These are phyloP conservation scores for Tyto alba DNA, from an alignment of 2,113 vertebrate genomes.

Conservation along the genomic window DNA sequence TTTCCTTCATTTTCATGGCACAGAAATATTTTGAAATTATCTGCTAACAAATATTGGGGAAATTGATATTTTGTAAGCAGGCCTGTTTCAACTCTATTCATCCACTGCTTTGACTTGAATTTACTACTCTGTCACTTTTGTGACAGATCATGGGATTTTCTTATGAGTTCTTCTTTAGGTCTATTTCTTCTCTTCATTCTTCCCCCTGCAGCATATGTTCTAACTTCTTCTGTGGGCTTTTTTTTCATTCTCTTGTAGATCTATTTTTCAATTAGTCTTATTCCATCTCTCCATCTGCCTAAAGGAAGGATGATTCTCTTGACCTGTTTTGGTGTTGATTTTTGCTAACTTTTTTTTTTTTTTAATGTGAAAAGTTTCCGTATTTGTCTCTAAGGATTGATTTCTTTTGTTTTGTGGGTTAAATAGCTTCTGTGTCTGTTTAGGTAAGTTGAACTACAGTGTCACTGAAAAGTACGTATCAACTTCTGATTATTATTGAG, in stretches of 20 bases:
- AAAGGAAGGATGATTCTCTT: neutral
- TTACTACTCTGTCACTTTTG: neutral
- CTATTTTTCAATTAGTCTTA: neutral
- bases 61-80: neutral
- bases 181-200: neutral
- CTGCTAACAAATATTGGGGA: neutral
- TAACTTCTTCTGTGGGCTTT: neutral
- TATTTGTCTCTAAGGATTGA: neutral
- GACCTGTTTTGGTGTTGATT: neutral
- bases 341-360: neutral
- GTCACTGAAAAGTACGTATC: neutral
- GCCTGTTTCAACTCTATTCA: neutral
- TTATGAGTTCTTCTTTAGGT: neutral
- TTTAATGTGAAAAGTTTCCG: neutral
- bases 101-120: neutral
- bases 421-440: neutral
- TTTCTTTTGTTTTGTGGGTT: neutral
- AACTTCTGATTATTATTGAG: neutral
- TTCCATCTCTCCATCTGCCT: neutral
- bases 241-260: neutral
- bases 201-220: neutral
- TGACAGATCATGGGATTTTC: neutral
- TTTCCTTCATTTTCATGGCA: neutral
- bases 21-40: neutral
- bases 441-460: neutral